These are phyloP conservation scores for Myrmecobius fasciatus DNA, from an alignment of 2,113 vertebrate species.

Conservation along the genomic window DNA sequence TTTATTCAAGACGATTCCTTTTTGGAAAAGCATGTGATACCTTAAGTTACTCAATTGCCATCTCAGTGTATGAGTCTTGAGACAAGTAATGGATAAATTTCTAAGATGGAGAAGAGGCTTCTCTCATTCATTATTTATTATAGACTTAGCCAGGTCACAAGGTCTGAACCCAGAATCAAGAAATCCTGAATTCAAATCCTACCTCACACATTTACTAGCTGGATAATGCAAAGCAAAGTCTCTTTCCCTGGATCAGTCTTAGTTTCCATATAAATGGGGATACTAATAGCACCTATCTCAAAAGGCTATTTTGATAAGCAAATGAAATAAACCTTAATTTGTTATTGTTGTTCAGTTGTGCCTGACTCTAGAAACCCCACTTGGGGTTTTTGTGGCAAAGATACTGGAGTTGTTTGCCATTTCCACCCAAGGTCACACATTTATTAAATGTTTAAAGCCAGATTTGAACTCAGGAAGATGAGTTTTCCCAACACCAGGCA, in stretches of 20 bases:
- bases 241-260: neutral
- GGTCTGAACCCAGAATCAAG: neutral
- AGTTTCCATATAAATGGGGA: neutral
- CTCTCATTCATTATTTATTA: slow-evolving; percentile 28
- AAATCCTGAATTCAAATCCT: neutral
- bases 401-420: neutral
- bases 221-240: neutral
- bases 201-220: neutral
- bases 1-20: neutral
- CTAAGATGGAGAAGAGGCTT: neutral
- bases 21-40: neutral
- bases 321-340: neutral
- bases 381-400: neutral
- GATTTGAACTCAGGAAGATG: neutral
- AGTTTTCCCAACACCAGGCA: neutral
- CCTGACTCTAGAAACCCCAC: neutral
- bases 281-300: neutral
- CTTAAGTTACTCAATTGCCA: neutral
- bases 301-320: neutral
- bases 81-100: neutral
- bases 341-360: neutral
- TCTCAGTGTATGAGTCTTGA: neutral
- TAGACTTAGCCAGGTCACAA: neutral
- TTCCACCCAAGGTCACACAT: neutral
- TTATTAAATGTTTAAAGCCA: neutral